Evolutionary conservation across 2,797 vertebrate genomes (phyloP), one percentile per base, ranked within the genome.

Genomic region (Chloroceryle amazona): DNA sequence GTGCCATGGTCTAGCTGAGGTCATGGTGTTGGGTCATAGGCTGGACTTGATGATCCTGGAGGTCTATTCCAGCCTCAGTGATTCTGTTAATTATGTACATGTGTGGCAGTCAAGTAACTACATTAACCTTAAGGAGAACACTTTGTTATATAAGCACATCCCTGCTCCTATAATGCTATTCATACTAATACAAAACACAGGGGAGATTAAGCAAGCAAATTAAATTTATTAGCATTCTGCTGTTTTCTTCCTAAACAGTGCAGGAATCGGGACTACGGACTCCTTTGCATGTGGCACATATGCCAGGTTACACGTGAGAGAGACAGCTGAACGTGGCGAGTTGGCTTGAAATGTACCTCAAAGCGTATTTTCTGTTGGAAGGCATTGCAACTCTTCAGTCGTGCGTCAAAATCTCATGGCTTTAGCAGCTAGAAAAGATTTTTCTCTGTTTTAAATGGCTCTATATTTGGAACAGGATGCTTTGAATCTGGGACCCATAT

Each of bases 101-200:
- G 49, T 55, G 31, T 67, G 52, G 60, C 33, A 95, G 73, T 88
- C 51, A 0, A 92, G 46, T 61, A 95, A 89, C 76, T 70, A 61
- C 85, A 95, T 95, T 90, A 91, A 96, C 87, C 84, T 89, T 72
- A 90, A 95, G 73, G 61, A 95, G 84, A 96, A 94, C 39, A 39
- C 54, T 94, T 89, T 91, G 75, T 95, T 89, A 83, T 23, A 80
- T 87, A 93, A 96, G 95, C 76, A 86, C 46, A 90, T 65, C 62
- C 66, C 76, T 23, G 66, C 66, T 94, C 46, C 83, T 75, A 22
- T 73, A 93, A 87, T 73, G 60, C 42, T 81, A 84, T 79, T 95
- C 95, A 89, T 66, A 91, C 72, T 81, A 93, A 84, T 75, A 90
- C n/a, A 94, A 94, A 93, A 81, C 85, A 90, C 80, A 33, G 35